Evolutionary conservation across 2,888 invertebrate genomes (phyloP).

Genomic region (Drosophila austrosaltans): DNA sequence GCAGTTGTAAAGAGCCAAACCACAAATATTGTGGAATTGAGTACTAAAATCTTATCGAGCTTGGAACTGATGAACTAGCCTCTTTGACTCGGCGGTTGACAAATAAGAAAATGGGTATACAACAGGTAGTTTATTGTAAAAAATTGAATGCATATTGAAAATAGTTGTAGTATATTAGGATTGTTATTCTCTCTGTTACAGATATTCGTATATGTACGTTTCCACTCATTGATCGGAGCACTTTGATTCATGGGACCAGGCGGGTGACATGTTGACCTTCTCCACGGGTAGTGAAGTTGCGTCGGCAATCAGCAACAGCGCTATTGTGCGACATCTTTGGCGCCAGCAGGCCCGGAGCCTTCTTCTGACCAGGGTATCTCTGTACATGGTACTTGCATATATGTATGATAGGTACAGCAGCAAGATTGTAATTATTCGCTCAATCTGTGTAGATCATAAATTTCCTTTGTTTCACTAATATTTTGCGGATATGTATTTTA

Average conservation of each 20-base stretch:
- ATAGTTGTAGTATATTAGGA: constrained; percentile 69
- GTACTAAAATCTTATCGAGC: constrained; percentile 75
- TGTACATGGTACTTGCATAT: no score
- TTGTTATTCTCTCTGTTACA: constrained; percentile 62
- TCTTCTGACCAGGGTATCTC: not conserved
- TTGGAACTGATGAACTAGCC: constrained; percentile 66
- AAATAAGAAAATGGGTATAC: constrained; percentile 6
- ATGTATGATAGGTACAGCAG: no score
- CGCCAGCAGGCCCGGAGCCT: constrained; percentile 58
- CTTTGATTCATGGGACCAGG: constrained; percentile 34
- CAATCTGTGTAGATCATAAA: no score
- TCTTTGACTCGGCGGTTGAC: constrained; percentile 19
- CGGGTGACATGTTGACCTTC: constrained; percentile 55
- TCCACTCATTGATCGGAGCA: constrained; percentile 18
- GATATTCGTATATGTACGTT: constrained; percentile 42
- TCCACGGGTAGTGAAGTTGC: constrained; percentile 44
- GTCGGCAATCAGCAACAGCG: constrained; percentile 65
- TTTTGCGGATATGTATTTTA: no score
- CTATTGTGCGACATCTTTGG: constrained; percentile 65
- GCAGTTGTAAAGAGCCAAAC: constrained; percentile 78
- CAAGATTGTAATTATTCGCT: no score
- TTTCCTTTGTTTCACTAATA: no score
- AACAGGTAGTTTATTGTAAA: constrained; percentile 45
- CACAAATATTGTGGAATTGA: constrained; percentile 76
- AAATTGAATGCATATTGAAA: constrained; percentile 75